phyloP scores from a whole-genome alignment of 2,888 invertebrate species.

The Melinaea menophilus region DNA sequence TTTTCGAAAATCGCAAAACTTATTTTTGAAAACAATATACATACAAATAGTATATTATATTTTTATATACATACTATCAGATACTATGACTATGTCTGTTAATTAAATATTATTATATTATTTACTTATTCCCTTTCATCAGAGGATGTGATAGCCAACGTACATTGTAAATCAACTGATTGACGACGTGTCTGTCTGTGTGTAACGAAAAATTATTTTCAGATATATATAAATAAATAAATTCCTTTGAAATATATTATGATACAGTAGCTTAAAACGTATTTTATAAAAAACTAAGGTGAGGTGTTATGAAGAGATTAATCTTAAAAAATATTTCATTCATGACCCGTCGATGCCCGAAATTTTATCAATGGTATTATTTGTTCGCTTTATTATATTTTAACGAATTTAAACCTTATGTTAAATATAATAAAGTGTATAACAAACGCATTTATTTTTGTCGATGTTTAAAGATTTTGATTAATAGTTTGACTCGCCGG shows the following conservation, averaged over 20 bases:
- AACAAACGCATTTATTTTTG: slow-evolving; percentile 23
- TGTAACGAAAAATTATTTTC: slow-evolving; percentile 8
- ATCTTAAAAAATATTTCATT: slow-evolving; percentile 33
- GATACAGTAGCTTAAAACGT: too few relatives aligned
- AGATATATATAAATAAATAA: background rate
- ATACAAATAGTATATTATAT: too few relatives aligned
- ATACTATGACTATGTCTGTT: too few relatives aligned
- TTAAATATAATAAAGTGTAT: slow-evolving; percentile 18
- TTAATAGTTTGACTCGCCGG: slow-evolving; percentile 64
- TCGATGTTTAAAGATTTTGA: slow-evolving; percentile 56
- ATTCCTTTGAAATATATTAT: background rate
- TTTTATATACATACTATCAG: too few relatives aligned
- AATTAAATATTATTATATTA: slow-evolving; percentile 9
- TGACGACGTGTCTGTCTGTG: slow-evolving; percentile 52
- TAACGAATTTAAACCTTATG: slow-evolving; percentile 21
- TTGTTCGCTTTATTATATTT: slow-evolving; percentile 17
- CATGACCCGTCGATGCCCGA: slow-evolving; percentile 34
- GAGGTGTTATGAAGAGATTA: slow-evolving; percentile 24
- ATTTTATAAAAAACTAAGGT: slow-evolving; percentile 7
- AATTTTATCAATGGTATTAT: slow-evolving; percentile 37
- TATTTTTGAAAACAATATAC: too few relatives aligned
- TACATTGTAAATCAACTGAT: slow-evolving; percentile 61
- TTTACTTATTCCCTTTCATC: slow-evolving; percentile 22
- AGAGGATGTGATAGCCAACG: slow-evolving; percentile 32
- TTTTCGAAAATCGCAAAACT: too few relatives aligned